Percentiles rank a stretch among this genome's conserved stretches.
Conservation (phyloP, 2,797 vertebrate species). For the Catharus ustulatus region DNA sequence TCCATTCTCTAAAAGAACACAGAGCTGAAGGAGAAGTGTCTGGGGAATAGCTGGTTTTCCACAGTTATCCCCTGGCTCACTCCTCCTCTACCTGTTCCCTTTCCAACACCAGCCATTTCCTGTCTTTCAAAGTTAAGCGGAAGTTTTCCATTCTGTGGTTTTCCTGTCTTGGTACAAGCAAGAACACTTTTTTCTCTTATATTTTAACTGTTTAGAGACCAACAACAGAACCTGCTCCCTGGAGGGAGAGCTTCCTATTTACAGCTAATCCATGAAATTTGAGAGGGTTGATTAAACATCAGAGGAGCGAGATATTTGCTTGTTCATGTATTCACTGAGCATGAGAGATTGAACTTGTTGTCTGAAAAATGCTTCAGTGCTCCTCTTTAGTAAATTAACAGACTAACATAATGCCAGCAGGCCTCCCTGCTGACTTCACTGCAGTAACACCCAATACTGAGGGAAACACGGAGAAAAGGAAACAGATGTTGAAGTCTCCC, state of each 20-base stretch:
- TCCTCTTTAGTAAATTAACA: slow-evolving; percentile 34
- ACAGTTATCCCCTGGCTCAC: neutral
- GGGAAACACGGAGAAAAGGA: neutral
- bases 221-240: neutral
- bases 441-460: neutral
- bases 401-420: slow-evolving; percentile 9
- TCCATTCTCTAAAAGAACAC: neutral
- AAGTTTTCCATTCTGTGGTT: slow-evolving; percentile 34
- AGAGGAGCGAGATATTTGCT: neutral
- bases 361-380: slow-evolving; percentile 20
- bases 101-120: slow-evolving; percentile 20
- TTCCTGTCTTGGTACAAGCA: slow-evolving; percentile 23
- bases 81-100: slow-evolving; percentile 30
- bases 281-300: slow-evolving; percentile 1
- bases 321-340: neutral
- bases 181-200: neutral
- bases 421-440: slow-evolving; percentile 1
- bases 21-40: neutral
- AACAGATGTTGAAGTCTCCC: slow-evolving; percentile 33
- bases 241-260: neutral
- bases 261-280: neutral
- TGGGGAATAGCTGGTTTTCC: slow-evolving; percentile 27
- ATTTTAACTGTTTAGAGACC: slow-evolving; percentile 48
- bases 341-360: slow-evolving; percentile 3
- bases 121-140: slow-evolving; percentile 36